phyloP scores from a whole-genome alignment of 2,888 invertebrate genomes.

The Blastobasis lacticolella region DNA sequence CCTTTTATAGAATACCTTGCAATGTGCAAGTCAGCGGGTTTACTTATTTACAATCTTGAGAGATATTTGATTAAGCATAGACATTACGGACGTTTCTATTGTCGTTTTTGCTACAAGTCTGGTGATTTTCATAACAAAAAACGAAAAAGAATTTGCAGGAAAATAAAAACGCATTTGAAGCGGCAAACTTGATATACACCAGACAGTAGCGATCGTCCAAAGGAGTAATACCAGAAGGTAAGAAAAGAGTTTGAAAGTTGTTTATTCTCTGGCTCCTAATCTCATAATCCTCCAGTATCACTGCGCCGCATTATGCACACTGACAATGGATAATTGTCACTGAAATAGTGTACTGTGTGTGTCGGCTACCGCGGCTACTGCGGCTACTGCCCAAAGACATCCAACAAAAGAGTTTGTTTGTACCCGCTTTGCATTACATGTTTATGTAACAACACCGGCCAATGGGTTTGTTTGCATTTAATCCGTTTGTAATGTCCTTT shows the following conservation, averaged over 20 bases:
- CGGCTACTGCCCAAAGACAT: conserved; percentile 30
- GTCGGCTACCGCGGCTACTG: conserved; percentile 21
- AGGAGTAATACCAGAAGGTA: conserved; percentile 20
- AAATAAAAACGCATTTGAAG: too few species aligned
- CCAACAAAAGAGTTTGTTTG: conserved; percentile 62
- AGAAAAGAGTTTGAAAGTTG: conserved; percentile 26
- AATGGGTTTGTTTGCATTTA: conserved; percentile 60
- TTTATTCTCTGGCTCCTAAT: conserved; percentile 34
- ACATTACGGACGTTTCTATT: too few species aligned
- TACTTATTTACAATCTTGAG: neutral
- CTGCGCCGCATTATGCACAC: conserved; percentile 36
- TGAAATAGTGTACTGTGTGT: conserved; percentile 37
- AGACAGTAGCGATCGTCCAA: conserved; percentile 10
- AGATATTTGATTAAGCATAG: too few species aligned
- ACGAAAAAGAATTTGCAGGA: too few species aligned
- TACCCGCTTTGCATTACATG: conserved; percentile 56
- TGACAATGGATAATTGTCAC: conserved; percentile 54
- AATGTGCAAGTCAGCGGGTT: conserved; percentile 3
- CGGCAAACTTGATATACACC: neutral
- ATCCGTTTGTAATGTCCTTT: conserved; percentile 63
- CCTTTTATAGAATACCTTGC: conserved; percentile 2
- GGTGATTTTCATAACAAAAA: too few species aligned
- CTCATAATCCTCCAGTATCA: conserved; percentile 65
- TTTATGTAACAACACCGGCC: conserved; percentile 57
- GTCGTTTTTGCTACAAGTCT: too few species aligned